Conservation (phyloP, 2,113 vertebrate species). For the Danio rerio region GRCz12tu NC_133184.1:35203001-35203500, state of each 20-base stretch:
- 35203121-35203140: too few species aligned
- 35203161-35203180: too few species aligned
- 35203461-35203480: constrained; percentile 39
- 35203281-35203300: constrained; percentile 9
- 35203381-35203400: constrained; percentile 40
- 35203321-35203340: constrained; percentile 35
- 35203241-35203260: neutral
- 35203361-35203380: constrained; percentile 54
- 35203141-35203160: too few species aligned
- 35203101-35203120: too few species aligned
- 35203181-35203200: too few species aligned
- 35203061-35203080: too few species aligned
- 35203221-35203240: too few species aligned
- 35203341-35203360: constrained; percentile 42
- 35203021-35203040: too few species aligned
- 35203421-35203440: constrained; percentile 35
- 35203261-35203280: neutral
- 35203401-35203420: constrained; percentile 43
- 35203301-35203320: constrained; percentile 28
- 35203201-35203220: neutral
- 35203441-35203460: constrained; percentile 39
- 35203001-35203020: too few species aligned
- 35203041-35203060: too few species aligned
- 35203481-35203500: constrained; percentile 30
- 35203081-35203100: too few species aligned